Percentiles rank a stretch among this genome's conserved stretches.
Conservation (phyloP, 2,888 invertebrate species). For the Cataglyphis altisquamis region DNA sequence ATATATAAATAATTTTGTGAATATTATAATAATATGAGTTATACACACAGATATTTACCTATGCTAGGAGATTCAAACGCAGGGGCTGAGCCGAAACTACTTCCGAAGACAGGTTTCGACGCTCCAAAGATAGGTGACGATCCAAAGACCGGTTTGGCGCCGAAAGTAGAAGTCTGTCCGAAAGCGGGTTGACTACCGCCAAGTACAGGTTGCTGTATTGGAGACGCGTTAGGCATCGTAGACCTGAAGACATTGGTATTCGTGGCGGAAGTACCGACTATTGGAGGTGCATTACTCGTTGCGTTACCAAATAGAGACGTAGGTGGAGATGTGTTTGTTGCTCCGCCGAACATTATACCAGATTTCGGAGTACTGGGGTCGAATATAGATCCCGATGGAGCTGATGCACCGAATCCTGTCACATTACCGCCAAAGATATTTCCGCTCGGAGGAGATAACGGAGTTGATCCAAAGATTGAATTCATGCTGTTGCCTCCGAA, state of each 20-base stretch:
- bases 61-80: slow-evolving; percentile 71
- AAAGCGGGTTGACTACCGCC: slow-evolving; percentile 72
- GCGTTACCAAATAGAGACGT: slow-evolving; percentile 66
- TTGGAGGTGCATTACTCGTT: slow-evolving; percentile 40
- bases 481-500: slow-evolving; percentile 65
- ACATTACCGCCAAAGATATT: slow-evolving; percentile 62
- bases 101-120: slow-evolving; percentile 77
- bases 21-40: slow-evolving; percentile 7
- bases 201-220: slow-evolving; percentile 61
- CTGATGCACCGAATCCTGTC: slow-evolving; percentile 12
- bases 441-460: slow-evolving; percentile 19
- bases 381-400: slow-evolving; percentile 63
- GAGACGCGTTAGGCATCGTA: slow-evolving; percentile 58
- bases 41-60: slow-evolving; percentile 17
- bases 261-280: slow-evolving; percentile 33
- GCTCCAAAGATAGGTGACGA: slow-evolving; percentile 76
- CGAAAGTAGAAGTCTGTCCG: slow-evolving; percentile 80
- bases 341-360: slow-evolving; percentile 58
- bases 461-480: slow-evolving; percentile 56
- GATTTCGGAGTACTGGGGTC: slow-evolving; percentile 59
- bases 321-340: slow-evolving; percentile 50
- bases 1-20: neutral
- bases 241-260: slow-evolving; percentile 67
- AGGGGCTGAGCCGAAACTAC: slow-evolving; percentile 74
- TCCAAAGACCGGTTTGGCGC: slow-evolving; percentile 81